Evolutionary conservation across 1,140 invertebrate genomes (phyloP).

Genomic region (Drosophila oshimai): DNA sequence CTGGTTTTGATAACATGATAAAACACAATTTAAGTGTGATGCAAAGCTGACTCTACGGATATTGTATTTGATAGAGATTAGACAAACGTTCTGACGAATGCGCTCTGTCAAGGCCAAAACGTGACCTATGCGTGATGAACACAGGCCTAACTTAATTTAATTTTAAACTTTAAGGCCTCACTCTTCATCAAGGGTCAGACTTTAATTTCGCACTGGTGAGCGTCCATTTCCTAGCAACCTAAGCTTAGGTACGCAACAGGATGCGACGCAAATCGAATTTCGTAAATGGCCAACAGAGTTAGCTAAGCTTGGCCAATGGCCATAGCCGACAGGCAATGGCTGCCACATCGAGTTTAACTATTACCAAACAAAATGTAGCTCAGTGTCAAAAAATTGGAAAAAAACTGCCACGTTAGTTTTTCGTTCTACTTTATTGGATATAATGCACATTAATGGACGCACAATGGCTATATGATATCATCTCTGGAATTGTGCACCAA

Average conservation of each 20-base stretch:
- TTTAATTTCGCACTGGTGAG: background rate
- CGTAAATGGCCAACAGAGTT: conserved; percentile 10
- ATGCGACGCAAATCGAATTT: conserved; percentile 17
- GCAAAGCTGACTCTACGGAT: background rate
- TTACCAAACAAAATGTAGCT: background rate
- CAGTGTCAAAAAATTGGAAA: background rate
- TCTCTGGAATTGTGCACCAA: conserved; percentile 12
- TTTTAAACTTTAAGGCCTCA: background rate
- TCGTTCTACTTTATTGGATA: conserved; percentile 30
- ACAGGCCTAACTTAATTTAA: background rate
- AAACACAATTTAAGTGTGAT: background rate
- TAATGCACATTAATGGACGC: conserved; percentile 55
- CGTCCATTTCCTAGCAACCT: background rate
- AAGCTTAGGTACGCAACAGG: background rate
- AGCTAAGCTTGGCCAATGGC: conserved; percentile 5
- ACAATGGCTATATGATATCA: conserved; percentile 33
- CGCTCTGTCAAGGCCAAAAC: conserved; percentile 5
- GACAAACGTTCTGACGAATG: background rate
- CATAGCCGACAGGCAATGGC: conserved; percentile 4
- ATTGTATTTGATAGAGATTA: conserved; percentile 1
- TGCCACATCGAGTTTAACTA: background rate
- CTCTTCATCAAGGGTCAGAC: background rate
- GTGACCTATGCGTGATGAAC: conserved; percentile 8
- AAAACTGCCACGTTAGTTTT: background rate
- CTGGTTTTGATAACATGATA: conserved; percentile 16